phyloP scores from a whole-genome alignment of 2,113 vertebrate genomes.

The Bucco capensis region DNA sequence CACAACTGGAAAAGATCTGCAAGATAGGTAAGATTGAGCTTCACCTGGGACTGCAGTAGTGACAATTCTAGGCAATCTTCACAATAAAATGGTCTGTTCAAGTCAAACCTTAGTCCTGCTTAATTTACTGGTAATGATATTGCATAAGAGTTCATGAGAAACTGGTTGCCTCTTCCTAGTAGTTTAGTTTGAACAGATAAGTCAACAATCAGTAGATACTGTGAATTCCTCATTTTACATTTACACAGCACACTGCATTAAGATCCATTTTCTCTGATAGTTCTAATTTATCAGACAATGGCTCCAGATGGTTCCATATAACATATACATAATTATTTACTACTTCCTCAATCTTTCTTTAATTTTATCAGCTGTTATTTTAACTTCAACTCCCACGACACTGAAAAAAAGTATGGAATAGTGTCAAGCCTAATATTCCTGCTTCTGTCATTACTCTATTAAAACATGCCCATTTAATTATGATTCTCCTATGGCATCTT shows the following conservation, averaged over 20 bases:
- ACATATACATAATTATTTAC: not conserved
- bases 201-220: not conserved
- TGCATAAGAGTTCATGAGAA: not conserved
- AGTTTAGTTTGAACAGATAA: not conserved
- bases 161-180: not conserved
- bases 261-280: not conserved
- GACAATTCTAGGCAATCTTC: not conserved
- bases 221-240: not conserved
- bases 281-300: not conserved
- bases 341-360: not conserved
- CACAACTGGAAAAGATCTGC: not conserved
- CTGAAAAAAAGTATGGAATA: not conserved
- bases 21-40: not conserved
- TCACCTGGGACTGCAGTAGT: not conserved
- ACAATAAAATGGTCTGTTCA: not conserved
- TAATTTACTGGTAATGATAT: not conserved
- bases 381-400: not conserved
- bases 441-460: not conserved
- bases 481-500: not conserved
- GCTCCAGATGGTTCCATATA: not conserved
- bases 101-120: not conserved
- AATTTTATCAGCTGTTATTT: not conserved
- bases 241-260: not conserved
- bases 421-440: not conserved
- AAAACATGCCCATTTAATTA: not conserved